Percentiles rank a stretch among this genome's conserved stretches.
Evolutionary conservation across 2,113 vertebrate species (phyloP).

Genomic region (Ptyas mucosa): DNA sequence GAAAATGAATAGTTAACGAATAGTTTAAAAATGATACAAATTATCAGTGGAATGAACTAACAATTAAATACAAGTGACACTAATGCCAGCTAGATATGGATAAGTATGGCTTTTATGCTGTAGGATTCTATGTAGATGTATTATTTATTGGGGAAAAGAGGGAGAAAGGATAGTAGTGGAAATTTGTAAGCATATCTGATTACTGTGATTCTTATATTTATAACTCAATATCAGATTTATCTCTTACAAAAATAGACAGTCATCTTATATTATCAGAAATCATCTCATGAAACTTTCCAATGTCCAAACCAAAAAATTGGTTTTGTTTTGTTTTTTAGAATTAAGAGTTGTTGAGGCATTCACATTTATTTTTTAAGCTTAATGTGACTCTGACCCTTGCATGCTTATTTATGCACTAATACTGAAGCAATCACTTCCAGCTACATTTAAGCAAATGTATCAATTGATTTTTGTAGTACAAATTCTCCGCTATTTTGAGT

Average conservation of each 20-base stretch:
- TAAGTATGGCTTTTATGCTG: not conserved
- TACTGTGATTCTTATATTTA: not conserved
- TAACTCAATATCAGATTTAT: not conserved
- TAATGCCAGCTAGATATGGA: not conserved
- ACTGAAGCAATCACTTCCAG: not conserved
- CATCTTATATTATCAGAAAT: not conserved
- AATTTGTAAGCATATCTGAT: not conserved
- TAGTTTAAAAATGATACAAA: not conserved
- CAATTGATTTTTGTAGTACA: not conserved
- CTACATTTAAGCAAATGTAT: not conserved
- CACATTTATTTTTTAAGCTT: not conserved
- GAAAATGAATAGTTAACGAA: not conserved
- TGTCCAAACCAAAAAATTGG: fast-evolving
- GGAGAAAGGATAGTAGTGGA: not conserved
- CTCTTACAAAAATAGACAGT: not conserved
- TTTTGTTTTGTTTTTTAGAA: not conserved
- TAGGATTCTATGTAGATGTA: not conserved
- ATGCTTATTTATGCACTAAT: not conserved
- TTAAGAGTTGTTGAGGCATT: not conserved
- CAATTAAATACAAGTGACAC: not conserved
- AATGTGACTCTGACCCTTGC: not conserved
- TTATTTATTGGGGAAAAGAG: not conserved
- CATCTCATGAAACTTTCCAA: not conserved
- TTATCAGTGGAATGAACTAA: not conserved
- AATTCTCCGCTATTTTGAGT: not conserved